Base-by-base conservation (phyloP, 2,113 vertebrate genomes). In the Collichthys lucidus region DNA sequence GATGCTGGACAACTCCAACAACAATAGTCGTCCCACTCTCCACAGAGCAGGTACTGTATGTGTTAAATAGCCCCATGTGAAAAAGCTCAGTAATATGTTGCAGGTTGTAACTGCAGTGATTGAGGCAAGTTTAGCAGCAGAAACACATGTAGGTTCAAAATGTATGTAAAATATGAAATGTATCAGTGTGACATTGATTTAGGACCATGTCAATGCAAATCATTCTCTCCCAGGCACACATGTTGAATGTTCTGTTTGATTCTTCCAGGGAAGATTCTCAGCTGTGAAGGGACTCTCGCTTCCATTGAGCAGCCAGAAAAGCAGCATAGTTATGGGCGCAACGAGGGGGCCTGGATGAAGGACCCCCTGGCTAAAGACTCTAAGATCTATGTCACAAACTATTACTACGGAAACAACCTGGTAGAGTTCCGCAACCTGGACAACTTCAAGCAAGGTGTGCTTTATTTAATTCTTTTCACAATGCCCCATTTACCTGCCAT, bases 311-410 rank as follows among this genome's bases (percentile, higher is more conserved):
- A 90, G 4, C 98, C 98, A 0, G 85, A 79, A 61, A 96, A 96
- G 83, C 97, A 98, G 47, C 97, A 99, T 93, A 99, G 97, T 89
- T 99, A 99, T 0, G 98, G 98, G 15, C 97, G 98, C 46, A 98
- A 99, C 0, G 98, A 99, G 76, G 98, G 98, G 2, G 97, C 98
- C 59, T 99, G 98, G 98, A 99, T 99, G 98, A 99, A 99, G 92
- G 98, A 99, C 87, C 98, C 98, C 0, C 73, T 93, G 0, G 96
- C 97, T n/a, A 96, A 92, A 86, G 97, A 98, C 9, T 96, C 95
- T 82, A 97, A 96, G 80, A 97, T 99, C 94, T 99, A 98, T 0
- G 94, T 99, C 86, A 99, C 98, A 73, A 99, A 99, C 93, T 99
- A 99, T 89, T 99, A 99, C 91, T 99, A 99, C 0, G 98, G 98